Evolutionary conservation across 2,888 invertebrate species (phyloP).

Genomic region (Morpho helenor): DNA sequence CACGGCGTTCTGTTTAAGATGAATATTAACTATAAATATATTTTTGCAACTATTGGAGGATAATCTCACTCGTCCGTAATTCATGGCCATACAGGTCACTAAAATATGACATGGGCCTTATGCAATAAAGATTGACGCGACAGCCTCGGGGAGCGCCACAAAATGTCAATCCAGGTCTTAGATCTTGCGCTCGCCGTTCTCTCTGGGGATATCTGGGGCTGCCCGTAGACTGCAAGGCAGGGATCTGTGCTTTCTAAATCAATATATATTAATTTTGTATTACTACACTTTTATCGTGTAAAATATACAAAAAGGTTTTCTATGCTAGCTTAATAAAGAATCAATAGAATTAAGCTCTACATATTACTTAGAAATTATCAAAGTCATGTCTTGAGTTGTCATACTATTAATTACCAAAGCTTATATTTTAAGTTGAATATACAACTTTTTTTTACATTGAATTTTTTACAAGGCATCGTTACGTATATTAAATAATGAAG

Average conservation of each 20-base stretch:
- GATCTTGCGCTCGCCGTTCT: constrained; percentile 42
- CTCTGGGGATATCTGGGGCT: constrained; percentile 8
- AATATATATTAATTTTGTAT: constrained; percentile 2
- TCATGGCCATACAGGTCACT: constrained; percentile 35
- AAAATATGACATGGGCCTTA: constrained; percentile 41
- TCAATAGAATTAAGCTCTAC: no score
- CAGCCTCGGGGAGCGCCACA: constrained; percentile 48
- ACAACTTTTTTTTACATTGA: no score
- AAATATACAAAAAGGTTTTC: neutral
- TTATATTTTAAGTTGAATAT: no score
- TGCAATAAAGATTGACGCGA: constrained; percentile 68
- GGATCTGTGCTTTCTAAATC: constrained; percentile 7
- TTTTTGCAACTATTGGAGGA: no score
- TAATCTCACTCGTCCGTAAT: constrained; percentile 8
- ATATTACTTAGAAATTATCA: no score
- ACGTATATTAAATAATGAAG: no score
- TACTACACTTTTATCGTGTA: neutral
- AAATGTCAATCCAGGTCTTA: constrained; percentile 69
- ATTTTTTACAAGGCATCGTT: no score
- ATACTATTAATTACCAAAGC: no score
- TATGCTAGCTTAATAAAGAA: no score
- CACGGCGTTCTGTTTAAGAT: neutral
- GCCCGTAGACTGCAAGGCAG: constrained; percentile 6
- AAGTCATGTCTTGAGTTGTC: no score
- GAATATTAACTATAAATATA: neutral